Evolutionary conservation across 2,888 invertebrate genomes (phyloP).

Genomic region (Margaritifera margaritifera): DNA sequence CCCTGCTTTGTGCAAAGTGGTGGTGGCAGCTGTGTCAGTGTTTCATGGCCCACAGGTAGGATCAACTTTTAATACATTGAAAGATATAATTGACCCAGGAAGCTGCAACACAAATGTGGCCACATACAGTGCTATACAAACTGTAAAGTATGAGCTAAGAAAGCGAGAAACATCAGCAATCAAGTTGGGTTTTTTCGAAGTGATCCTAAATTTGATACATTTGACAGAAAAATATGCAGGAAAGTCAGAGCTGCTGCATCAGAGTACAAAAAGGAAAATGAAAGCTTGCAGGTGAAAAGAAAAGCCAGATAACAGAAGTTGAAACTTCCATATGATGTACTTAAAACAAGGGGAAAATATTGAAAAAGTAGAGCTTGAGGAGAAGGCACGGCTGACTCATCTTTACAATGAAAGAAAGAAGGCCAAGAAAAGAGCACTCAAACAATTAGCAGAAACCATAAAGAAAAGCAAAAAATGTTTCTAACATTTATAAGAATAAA

Average conservation of each 20-base stretch:
- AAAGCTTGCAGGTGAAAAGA: conserved; percentile 2
- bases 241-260: conserved; percentile 12
- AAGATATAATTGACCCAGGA: conserved; percentile 22
- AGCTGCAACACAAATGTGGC: conserved; percentile 13
- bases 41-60: conserved; percentile 38
- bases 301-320: too few relatives aligned
- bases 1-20: conserved; percentile 12
- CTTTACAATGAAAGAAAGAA: too few relatives aligned
- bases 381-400: too few relatives aligned
- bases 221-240: conserved; percentile 14
- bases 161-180: conserved; percentile 7
- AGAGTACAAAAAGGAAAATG: conserved; percentile 13
- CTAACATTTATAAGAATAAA: too few relatives aligned
- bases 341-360: too few relatives aligned
- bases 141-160: conserved; percentile 11
- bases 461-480: too few relatives aligned
- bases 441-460: too few relatives aligned
- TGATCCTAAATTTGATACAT: not conserved
- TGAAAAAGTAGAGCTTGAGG: too few relatives aligned
- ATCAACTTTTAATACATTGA: conserved; percentile 28
- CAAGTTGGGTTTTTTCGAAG: conserved; percentile 1
- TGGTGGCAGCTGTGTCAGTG: conserved; percentile 9
- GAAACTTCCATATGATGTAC: too few relatives aligned
- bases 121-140: conserved; percentile 18
- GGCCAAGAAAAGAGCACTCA: too few relatives aligned